Conservation (phyloP, 2,797 vertebrate species). For the Micropoecilia bifurca region DNA sequence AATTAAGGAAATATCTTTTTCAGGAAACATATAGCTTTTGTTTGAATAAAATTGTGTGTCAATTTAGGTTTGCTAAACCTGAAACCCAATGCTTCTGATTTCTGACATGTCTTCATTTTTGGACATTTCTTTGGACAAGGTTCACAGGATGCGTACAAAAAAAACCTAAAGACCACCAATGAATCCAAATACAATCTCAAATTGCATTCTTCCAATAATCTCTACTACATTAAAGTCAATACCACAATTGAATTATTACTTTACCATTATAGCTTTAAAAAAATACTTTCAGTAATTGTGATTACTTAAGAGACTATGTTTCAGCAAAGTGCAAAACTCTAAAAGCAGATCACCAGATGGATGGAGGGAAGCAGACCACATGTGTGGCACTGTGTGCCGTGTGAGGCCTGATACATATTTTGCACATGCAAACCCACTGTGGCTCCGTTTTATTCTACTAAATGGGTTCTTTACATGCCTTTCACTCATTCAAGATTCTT, state of each 20-base stretch:
- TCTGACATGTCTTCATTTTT: not conserved
- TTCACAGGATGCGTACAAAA: not conserved
- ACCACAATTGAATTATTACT: not conserved
- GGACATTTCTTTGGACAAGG: not conserved
- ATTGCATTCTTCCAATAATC: not conserved
- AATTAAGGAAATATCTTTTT: not conserved
- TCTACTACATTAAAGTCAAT: not conserved
- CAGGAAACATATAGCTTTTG: not conserved
- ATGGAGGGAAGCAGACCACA: constrained; percentile 33
- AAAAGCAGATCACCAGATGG: constrained; percentile 51
- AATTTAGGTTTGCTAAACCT: not conserved
- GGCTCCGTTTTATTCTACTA: constrained; percentile 59
- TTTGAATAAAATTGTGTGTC: not conserved
- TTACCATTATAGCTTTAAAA: not conserved
- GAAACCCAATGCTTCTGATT: not conserved
- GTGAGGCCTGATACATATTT: constrained; percentile 63
- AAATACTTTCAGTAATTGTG: constrained; percentile 3
- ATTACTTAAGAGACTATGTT: constrained; percentile 4
- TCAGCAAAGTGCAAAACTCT: constrained; percentile 10
- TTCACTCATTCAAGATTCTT: constrained; percentile 70
- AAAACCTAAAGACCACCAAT: not conserved
- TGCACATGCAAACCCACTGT: constrained; percentile 53
- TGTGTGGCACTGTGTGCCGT: constrained; percentile 56
- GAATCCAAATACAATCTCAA: not conserved
- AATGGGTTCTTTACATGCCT: constrained; percentile 77